A percentile compares a stretch with the other conserved stretches of the same genome.
These are phyloP conservation scores for Herpailurus yagouaroundi DNA, from an alignment of 2,113 vertebrate species.

Conservation along the genomic window DNA sequence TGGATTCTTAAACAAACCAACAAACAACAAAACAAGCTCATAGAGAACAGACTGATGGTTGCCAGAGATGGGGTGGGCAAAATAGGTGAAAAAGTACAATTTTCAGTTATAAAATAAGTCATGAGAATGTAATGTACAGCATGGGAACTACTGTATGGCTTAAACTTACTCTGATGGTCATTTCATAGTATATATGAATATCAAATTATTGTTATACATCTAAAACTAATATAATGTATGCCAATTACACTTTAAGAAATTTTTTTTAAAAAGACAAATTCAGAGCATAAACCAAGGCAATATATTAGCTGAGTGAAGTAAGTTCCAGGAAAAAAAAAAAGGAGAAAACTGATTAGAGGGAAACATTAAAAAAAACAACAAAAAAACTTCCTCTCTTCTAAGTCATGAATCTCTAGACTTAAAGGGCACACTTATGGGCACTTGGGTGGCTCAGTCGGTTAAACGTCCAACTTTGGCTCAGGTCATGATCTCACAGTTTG, in stretches of 20 bases:
- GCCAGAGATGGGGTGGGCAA: background rate
- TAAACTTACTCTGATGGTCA: background rate
- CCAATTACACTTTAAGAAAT: background rate
- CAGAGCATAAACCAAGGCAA: background rate
- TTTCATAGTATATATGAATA: background rate
- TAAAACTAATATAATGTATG: background rate
- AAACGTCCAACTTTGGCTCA: too few species aligned
- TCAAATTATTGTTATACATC: background rate
- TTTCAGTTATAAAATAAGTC: background rate
- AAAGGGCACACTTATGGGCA: background rate
- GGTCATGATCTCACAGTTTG: too few species aligned
- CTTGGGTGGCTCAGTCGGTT: too few species aligned
- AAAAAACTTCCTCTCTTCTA: background rate
- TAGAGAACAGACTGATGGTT: background rate
- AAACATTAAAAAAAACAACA: background rate
- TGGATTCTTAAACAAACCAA: background rate
- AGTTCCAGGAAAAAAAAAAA: background rate
- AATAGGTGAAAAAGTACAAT: background rate
- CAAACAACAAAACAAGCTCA: background rate
- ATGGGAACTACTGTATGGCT: background rate
- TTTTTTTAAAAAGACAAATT: background rate
- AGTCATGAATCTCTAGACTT: background rate
- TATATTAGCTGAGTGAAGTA: background rate
- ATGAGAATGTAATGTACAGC: background rate
- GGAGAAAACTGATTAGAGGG: background rate